phyloP scores from a whole-genome alignment of 2,888 invertebrate species.

The Rhamphomyia laevipes region DNA sequence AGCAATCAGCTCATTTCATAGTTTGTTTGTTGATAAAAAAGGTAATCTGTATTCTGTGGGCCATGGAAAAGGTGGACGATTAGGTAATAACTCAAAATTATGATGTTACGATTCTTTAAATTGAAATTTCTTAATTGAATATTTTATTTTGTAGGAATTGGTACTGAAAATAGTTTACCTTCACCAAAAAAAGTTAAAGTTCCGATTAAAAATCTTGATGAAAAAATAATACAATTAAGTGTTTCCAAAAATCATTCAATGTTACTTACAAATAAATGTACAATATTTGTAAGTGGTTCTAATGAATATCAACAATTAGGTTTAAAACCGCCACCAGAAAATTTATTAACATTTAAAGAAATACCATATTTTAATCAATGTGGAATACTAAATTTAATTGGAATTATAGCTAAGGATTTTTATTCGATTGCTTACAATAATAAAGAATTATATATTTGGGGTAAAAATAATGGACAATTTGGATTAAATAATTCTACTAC shows the following conservation, averaged over 20 bases:
- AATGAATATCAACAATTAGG: conserved; percentile 56
- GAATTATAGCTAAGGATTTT: conserved; percentile 55
- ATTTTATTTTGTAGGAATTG: conserved; percentile 53
- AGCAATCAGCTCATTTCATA: conserved; percentile 31
- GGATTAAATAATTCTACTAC: conserved; percentile 37
- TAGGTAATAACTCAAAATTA: conserved; percentile 45
- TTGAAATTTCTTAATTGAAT: too few species aligned
- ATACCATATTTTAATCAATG: conserved; percentile 29
- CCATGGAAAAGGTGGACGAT: conserved; percentile 63
- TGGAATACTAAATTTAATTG: conserved; percentile 36
- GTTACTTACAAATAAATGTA: conserved; percentile 27
- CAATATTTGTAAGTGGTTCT: conserved; percentile 47
- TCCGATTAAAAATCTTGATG: conserved; percentile 24
- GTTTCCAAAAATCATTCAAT: conserved; percentile 33
- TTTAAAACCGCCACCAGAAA: conserved; percentile 40
- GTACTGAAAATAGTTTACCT: conserved; percentile 42
- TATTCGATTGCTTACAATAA: conserved; percentile 60
- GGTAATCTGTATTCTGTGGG: conserved; percentile 60
- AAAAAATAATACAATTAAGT: conserved; percentile 29
- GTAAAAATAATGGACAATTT: conserved; percentile 70
- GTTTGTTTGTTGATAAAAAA: conserved; percentile 29
- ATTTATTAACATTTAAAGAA: conserved; percentile 29
- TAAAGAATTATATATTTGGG: conserved; percentile 61
- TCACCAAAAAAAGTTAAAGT: conserved; percentile 27
- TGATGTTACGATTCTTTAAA: too few species aligned